Conservation (phyloP, 2,888 invertebrate species). For the Clivina fossor region DNA sequence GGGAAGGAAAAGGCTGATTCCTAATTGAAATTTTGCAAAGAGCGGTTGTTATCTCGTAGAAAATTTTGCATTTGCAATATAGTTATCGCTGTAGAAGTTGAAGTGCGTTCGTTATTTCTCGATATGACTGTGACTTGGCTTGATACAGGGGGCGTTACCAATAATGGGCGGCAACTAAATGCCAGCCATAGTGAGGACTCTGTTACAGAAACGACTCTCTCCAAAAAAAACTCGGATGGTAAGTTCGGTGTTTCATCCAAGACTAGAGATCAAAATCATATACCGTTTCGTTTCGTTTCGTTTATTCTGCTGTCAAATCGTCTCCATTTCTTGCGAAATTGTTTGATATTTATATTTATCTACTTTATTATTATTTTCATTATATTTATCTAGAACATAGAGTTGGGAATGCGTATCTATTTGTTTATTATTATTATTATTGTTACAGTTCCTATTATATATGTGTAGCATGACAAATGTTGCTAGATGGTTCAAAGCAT, state of each 20-base stretch:
- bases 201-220: slow-evolving; percentile 75
- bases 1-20: too few species aligned
- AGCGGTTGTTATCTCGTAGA: too few species aligned
- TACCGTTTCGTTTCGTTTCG: not conserved
- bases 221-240: slow-evolving; percentile 85
- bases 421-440: not conserved
- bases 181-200: slow-evolving; percentile 81
- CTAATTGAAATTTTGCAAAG: too few species aligned
- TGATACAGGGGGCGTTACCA: slow-evolving; percentile 51
- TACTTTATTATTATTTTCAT: too few species aligned
- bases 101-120: too few species aligned
- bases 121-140: too few species aligned
- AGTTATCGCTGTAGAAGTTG: too few species aligned
- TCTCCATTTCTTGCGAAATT: slow-evolving; percentile 19
- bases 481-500: too few species aligned
- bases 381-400: too few species aligned
- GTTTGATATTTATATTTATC: slow-evolving; percentile 11
- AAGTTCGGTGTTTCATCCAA: slow-evolving; percentile 55
- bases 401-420: slow-evolving; percentile 21
- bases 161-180: slow-evolving; percentile 60
- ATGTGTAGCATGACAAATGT: too few species aligned
- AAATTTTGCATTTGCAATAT: too few species aligned
- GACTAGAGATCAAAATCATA: slow-evolving; percentile 8
- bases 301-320: slow-evolving; percentile 12
- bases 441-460: too few species aligned